Evolutionary conservation across 2,888 invertebrate species (phyloP), one percentile per base, ranked within the genome.

Genomic region (Alloscopus bannaensis): DNA sequence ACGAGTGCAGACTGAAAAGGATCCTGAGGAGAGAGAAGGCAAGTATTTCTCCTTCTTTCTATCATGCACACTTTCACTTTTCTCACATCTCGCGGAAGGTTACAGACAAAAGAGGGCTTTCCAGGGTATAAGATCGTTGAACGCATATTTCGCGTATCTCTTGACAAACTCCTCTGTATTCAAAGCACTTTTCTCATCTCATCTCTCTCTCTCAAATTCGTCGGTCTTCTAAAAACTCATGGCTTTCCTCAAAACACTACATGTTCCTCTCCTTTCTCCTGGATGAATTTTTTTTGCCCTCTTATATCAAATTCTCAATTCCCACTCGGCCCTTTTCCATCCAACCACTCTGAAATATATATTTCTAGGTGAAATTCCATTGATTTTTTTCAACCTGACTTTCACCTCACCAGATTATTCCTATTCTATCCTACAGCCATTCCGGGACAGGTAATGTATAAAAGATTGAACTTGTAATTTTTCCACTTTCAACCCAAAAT

Each of bases 111-210:
- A 16, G 18, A 45, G 45, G 45, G 8, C 3, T 45, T 45, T 45
- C 3, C 18, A 45, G n/a, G 45, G n/a, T 50, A 18, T 11, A 28
- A 20, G 55, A n/a, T 4, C n/a, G 50, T 50, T n/a, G n/a, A n/a
- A 50, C 3, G 8, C 55, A 20, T 22, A 8, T 3, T 26, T n/a
- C n/a, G n/a, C n/a, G n/a, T 50, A 24, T 45, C 70, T 45, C 59
- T 62, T 28, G 45, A 59, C 50, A 50, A 36, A 29, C 64, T 73
- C 64, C 52, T 64, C 52, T 55, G 64, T 72, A 73, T 73, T 73
- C 72, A 72, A 72, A 72, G 28, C 72, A 72, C 72, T 72, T 64
- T 62, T 59, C 16, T 64, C 57, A 40, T 59, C 57, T 57, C 57
- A 42, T 55, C 65, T 73, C 42, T n/a, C 64, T 40, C n/a, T 73